Base-by-base conservation (phyloP, 37 sponge, comb jelly and placozoan genomes). In the Geodia barretti region DNA sequence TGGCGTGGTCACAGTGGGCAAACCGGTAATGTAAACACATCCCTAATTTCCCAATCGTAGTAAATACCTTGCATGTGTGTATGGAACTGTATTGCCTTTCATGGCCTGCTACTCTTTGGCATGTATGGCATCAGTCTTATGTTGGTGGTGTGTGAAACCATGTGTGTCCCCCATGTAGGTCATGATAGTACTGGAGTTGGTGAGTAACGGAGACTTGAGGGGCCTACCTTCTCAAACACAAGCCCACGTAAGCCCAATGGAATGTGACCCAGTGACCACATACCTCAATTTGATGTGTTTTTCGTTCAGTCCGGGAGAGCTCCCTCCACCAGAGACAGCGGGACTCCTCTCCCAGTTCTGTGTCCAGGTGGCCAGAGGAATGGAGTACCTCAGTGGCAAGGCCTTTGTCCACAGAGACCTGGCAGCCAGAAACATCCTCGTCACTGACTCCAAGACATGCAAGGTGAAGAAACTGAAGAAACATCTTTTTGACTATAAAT, bases 321-420 rank as follows among this genome's bases (percentile, higher is more conserved):
- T 80, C 38, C 39, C 68, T 3, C 34, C 71, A 7, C 70, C 80
- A 32, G 26, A 69, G 0, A 41, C 47, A 42, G 69, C 80, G 23
- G 38, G 40, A 17, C 2, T 31, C 36, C 71, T 80, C 23, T 78
- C 82, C 28, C 4, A 34, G 32, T 88, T 83, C 68, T 77, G 89
- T 68, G 35, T 47, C 28, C 83, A 83, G 61, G 72, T 88, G 41
- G 89, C 89, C 39, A 68, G 72, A 5, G 89, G 89, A 26, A 88
- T 88, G 89, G 79, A 78, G 39, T 83, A 88, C 75, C 77, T 88
- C n/a, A 67, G 83, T 3, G 64, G 67, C 41, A 88, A 73, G 40
- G 78, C 75, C 0, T 88, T 82, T 65, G 79, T 88, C 11, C 89
- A 88, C 83, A 77, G 89, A 78, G 89, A 88, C 62, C 77, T 88